A percentile compares a stretch with the other conserved stretches of the same genome.
These are phyloP conservation scores for Rhorus exstirpatorius DNA, from an alignment of 2,888 invertebrate genomes.

Conservation along the genomic window DNA sequence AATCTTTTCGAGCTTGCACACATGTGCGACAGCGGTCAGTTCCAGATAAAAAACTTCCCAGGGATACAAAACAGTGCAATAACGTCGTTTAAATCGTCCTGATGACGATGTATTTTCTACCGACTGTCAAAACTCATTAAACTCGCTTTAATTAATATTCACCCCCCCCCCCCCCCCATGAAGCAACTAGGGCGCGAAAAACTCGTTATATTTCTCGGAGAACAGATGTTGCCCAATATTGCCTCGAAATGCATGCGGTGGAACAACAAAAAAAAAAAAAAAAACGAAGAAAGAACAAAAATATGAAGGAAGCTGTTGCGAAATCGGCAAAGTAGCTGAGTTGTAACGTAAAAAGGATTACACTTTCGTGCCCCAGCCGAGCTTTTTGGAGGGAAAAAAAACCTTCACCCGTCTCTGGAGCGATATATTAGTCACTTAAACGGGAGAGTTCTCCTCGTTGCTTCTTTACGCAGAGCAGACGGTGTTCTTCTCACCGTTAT, in stretches of 20 bases:
- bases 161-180: neutral
- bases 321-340: conserved; percentile 40
- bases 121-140: neutral
- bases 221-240: conserved; percentile 42
- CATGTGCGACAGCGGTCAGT: conserved; percentile 51
- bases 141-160: conserved; percentile 25
- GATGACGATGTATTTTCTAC: conserved; percentile 2
- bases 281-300: conserved; percentile 11
- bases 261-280: too few relatives aligned
- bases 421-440: conserved; percentile 11
- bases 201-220: neutral
- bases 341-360: conserved; percentile 63
- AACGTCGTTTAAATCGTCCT: neutral
- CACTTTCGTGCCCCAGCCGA: conserved; percentile 16
- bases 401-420: neutral
- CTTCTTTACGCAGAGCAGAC: conserved; percentile 67
- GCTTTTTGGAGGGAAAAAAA: conserved; percentile 34
- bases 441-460: conserved; percentile 51
- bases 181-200: conserved; percentile 12
- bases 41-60: conserved; percentile 35
- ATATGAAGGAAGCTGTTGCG: conserved; percentile 22
- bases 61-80: conserved; percentile 3
- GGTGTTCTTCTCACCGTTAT: conserved; percentile 74
- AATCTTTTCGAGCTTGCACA: conserved; percentile 31
- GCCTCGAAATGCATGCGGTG: conserved; percentile 3